Conservation (phyloP, 2,888 invertebrate species). For the Eupithecia abbreviata region DNA sequence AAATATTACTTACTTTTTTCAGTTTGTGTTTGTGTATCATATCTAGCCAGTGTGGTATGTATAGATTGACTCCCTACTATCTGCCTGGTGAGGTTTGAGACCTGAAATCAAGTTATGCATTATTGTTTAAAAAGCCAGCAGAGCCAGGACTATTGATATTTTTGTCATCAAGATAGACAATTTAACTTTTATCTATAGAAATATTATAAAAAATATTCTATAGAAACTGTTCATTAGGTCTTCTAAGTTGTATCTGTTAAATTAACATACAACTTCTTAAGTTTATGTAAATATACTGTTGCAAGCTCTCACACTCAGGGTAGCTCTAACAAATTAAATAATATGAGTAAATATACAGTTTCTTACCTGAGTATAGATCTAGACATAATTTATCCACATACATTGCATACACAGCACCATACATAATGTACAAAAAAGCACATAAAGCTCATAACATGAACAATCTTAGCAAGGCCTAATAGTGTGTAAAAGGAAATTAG, state of each 20-base stretch:
- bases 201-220: background rate
- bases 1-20: constrained; percentile 68
- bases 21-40: constrained; percentile 61
- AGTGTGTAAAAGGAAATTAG: too few relatives aligned
- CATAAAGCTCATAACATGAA: background rate
- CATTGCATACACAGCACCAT: background rate
- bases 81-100: constrained; percentile 47
- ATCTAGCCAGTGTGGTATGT: constrained; percentile 48
- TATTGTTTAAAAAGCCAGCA: background rate
- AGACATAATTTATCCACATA: background rate
- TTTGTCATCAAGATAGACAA: background rate
- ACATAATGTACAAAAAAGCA: background rate
- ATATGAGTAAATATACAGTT: background rate
- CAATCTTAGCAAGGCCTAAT: background rate
- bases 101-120: constrained; percentile 46
- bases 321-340: too few relatives aligned
- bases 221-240: background rate
- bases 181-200: background rate
- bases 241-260: background rate
- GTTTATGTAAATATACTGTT: too few relatives aligned
- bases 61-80: constrained; percentile 47
- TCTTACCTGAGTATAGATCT: background rate
- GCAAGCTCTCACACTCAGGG: too few relatives aligned
- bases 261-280: background rate
- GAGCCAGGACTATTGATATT: too few relatives aligned